These are phyloP conservation scores for Protodeltote pygarga DNA, from an alignment of 2,888 invertebrate genomes.

Conservation along the genomic window DNA sequence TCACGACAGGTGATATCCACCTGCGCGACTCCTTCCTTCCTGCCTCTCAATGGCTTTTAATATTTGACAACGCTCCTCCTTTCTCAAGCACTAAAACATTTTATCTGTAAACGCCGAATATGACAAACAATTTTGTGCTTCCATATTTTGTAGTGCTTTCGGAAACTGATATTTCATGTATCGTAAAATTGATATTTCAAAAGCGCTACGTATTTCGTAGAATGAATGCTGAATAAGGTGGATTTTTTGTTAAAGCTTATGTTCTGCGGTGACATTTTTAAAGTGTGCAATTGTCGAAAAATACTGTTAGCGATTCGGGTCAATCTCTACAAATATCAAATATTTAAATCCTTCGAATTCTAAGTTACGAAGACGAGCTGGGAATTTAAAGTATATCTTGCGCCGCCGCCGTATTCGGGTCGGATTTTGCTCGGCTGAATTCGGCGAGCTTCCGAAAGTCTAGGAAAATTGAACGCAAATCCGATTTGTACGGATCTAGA, in stretches of 20 bases:
- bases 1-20: conserved; percentile 68
- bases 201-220: conserved; percentile 15
- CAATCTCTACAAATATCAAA: conserved; percentile 65
- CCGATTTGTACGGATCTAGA: conserved; percentile 76
- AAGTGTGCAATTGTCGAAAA: conserved; percentile 41
- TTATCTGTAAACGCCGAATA: conserved; percentile 46
- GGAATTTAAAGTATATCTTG: conserved; percentile 68
- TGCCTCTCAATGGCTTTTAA: conserved; percentile 58
- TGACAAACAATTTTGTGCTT: conserved; percentile 42
- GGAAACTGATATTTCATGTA: conserved; percentile 34
- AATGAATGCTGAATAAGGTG: conserved; percentile 25
- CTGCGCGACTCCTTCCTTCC: conserved; percentile 72
- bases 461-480: conserved; percentile 83
- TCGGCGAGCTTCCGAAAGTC: conserved; percentile 74
- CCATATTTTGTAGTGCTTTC: conserved; percentile 20
- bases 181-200: conserved; percentile 23
- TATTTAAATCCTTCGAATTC: conserved; percentile 75
- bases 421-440: conserved; percentile 69
- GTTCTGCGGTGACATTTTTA: conserved; percentile 21
- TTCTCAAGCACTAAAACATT: conserved; percentile 49
- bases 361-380: conserved; percentile 62
- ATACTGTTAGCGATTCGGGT: conserved; percentile 58
- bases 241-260: conserved; percentile 2
- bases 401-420: conserved; percentile 68
- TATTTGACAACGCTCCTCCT: conserved; percentile 54